phyloP scores from a whole-genome alignment of 2,888 invertebrate genomes.

The Thecocarcelia acutangulata region DNA sequence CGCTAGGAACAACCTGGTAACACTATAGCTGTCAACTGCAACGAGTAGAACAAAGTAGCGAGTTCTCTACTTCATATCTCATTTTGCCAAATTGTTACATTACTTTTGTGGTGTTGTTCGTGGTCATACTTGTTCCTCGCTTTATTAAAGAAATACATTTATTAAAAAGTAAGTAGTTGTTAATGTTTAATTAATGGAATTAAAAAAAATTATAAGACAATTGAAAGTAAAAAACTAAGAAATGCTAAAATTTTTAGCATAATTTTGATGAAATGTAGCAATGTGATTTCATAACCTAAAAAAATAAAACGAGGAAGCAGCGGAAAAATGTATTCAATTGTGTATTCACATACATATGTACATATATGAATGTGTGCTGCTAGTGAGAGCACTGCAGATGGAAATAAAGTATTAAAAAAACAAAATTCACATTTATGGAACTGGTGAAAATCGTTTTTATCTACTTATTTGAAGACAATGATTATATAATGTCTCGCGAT shows the following conservation, averaged over 20 bases:
- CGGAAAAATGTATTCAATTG: slow-evolving; percentile 38
- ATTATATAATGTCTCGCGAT: neutral
- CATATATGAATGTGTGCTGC: slow-evolving; percentile 35
- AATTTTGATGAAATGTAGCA: slow-evolving; percentile 8
- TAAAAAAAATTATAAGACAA: slow-evolving; percentile 5
- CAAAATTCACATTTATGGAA: slow-evolving; percentile 20
- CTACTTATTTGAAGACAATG: neutral
- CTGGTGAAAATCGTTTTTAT: neutral
- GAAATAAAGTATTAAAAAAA: slow-evolving; percentile 24
- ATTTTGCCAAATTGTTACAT: slow-evolving; percentile 71
- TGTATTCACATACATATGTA: slow-evolving; percentile 28
- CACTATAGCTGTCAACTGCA: neutral
- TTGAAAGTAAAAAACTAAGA: slow-evolving; percentile 4
- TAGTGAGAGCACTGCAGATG: slow-evolving; percentile 20
- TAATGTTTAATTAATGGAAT: neutral
- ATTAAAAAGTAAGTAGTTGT: slow-evolving; percentile 76
- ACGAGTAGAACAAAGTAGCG: slow-evolving; percentile 36
- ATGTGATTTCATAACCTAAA: slow-evolving; percentile 79
- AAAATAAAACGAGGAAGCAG: slow-evolving; percentile 62
- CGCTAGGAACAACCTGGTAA: no score
- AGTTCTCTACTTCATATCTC: slow-evolving; percentile 40
- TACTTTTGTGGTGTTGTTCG: slow-evolving; percentile 77
- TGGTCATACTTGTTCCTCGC: slow-evolving; percentile 76
- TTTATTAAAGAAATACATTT: slow-evolving; percentile 70
- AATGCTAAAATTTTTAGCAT: slow-evolving; percentile 5